Evolutionary conservation across 2,888 invertebrate genomes (phyloP).

Genomic region (Uloborus plumipes): DNA sequence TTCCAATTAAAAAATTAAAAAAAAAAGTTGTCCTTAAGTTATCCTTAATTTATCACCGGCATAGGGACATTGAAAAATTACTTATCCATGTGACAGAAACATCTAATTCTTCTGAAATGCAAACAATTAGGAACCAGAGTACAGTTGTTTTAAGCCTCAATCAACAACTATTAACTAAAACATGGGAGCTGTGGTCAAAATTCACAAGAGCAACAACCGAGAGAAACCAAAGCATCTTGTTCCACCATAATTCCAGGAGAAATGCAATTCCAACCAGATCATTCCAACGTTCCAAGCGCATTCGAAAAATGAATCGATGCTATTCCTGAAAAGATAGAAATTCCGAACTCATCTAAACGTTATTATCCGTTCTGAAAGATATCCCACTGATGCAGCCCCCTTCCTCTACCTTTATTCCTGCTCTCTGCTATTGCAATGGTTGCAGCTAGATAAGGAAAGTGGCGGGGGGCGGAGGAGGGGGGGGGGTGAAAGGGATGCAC

Average conservation of each 20-base stretch:
- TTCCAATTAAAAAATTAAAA: no score
- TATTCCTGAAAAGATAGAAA: not conserved
- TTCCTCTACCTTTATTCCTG: not conserved
- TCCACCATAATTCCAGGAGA: not conserved
- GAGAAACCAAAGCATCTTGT: not conserved
- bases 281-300: not conserved
- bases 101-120: no score
- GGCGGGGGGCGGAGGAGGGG: not conserved
- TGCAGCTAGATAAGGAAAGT: not conserved
- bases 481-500: not conserved
- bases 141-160: no score
- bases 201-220: not conserved
- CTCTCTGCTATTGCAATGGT: not conserved
- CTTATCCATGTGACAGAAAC: no score
- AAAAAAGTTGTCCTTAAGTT: no score
- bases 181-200: no score
- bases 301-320: not conserved
- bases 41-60: no score
- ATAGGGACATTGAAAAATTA: no score
- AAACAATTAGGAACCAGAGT: no score
- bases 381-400: conserved; percentile 1
- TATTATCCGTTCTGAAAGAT: conserved; percentile 9
- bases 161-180: no score
- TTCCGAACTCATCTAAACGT: conserved; percentile 1
- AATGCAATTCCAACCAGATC: not conserved